Evolutionary conservation across 2,888 invertebrate genomes (phyloP).

Genomic region (Agrotis exclamationis): DNA sequence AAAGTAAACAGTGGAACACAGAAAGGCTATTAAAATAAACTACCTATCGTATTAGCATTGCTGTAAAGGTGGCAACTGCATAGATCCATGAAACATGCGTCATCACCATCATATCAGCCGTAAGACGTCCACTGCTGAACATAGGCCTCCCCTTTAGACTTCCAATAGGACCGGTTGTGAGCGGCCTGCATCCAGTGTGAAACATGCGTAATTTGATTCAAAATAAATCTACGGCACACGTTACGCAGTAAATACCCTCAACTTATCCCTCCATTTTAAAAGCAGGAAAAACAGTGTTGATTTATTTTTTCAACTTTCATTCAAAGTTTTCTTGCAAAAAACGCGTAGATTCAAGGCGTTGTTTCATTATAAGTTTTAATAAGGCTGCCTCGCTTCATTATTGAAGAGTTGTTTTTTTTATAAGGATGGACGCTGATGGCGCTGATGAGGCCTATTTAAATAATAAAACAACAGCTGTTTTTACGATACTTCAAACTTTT

Average conservation of each 20-base stretch:
- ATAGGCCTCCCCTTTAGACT: no score
- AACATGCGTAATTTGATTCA: no score
- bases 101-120: no score
- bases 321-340: conserved; percentile 49
- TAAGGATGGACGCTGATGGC: conserved; percentile 20
- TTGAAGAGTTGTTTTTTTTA: conserved; percentile 27
- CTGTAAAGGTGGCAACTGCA: no score
- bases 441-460: conserved; percentile 27
- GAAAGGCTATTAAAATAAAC: no score
- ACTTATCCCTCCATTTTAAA: conserved; percentile 17
- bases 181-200: no score
- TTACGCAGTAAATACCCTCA: not conserved
- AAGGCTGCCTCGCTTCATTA: conserved; percentile 62
- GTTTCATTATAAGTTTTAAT: conserved; percentile 80
- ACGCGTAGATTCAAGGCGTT: conserved; percentile 51
- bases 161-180: no score
- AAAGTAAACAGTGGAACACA: no score
- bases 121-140: no score
- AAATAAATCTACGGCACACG: not conserved
- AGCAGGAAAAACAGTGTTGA: conserved; percentile 42
- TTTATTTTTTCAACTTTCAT: conserved; percentile 53
- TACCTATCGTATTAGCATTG: no score
- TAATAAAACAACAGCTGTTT: conserved; percentile 21
- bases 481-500: conserved; percentile 31
- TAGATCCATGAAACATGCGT: no score